Conservation (phyloP, 2,888 invertebrate species). For the Drosophila niveifrons region DNA sequence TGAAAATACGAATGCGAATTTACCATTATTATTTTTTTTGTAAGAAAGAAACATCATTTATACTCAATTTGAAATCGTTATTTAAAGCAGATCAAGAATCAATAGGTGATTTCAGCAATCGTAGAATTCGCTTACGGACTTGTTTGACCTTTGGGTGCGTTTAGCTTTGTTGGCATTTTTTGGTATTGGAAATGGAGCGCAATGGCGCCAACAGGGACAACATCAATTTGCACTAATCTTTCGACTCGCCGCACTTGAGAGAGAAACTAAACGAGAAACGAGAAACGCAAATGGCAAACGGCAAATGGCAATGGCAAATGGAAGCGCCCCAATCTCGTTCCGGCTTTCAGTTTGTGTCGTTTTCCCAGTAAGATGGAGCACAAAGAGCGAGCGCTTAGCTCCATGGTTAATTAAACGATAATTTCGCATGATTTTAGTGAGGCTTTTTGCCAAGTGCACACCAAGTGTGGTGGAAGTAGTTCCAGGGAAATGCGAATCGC, state of each 20-base stretch:
- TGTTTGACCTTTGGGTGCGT: slow-evolving; percentile 26
- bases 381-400: slow-evolving; percentile 59
- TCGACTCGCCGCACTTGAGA: slow-evolving; percentile 48
- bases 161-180: not conserved
- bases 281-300: slow-evolving; percentile 16
- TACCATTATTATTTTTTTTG: no score
- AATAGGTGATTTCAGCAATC: not conserved
- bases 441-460: slow-evolving; percentile 21
- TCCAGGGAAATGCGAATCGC: slow-evolving; percentile 50
- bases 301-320: slow-evolving; percentile 17
- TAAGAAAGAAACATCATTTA: no score
- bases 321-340: slow-evolving; percentile 17
- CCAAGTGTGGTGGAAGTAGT: slow-evolving; percentile 9
- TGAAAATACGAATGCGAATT: no score
- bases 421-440: slow-evolving; percentile 75
- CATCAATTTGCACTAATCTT: slow-evolving; percentile 56
- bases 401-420: slow-evolving; percentile 83
- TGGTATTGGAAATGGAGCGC: slow-evolving; percentile 49
- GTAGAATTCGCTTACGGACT: slow-evolving; percentile 26
- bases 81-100: no score
- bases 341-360: slow-evolving; percentile 18
- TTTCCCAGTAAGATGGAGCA: slow-evolving; percentile 4
- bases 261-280: slow-evolving; percentile 26
- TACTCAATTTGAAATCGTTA: no score
- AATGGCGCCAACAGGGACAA: slow-evolving; percentile 66